Evolutionary conservation across 2,797 vertebrate genomes (phyloP).

Genomic region (Phataginus tricuspis): DNA sequence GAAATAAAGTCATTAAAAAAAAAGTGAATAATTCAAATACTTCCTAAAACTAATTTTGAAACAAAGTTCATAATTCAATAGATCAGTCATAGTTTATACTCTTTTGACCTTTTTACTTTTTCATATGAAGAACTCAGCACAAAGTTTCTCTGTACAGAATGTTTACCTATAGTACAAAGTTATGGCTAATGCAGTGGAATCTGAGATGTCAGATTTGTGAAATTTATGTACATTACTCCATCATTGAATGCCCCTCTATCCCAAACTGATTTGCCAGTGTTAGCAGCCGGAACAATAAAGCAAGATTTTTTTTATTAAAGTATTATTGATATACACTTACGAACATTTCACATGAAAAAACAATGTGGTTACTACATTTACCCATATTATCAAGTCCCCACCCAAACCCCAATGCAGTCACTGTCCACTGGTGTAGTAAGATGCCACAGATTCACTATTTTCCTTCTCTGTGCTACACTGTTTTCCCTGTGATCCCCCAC

Average conservation of each 20-base stretch:
- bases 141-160: not conserved
- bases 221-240: not conserved
- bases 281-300: not conserved
- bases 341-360: too few relatives aligned
- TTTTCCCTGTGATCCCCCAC: too few relatives aligned
- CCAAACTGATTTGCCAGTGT: not conserved
- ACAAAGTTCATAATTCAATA: not conserved
- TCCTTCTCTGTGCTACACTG: too few relatives aligned
- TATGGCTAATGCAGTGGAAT: not conserved
- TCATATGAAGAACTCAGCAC: not conserved
- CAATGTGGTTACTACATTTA: too few relatives aligned
- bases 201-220: not conserved
- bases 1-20: not conserved
- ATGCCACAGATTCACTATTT: too few relatives aligned
- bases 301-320: not conserved
- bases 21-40: not conserved
- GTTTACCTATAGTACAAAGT: not conserved
- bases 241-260: not conserved
- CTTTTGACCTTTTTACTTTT: not conserved
- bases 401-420: too few relatives aligned
- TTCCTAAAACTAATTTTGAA: not conserved
- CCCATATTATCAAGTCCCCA: too few relatives aligned
- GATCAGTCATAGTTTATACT: not conserved
- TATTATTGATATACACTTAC: too few relatives aligned
- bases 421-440: too few relatives aligned